Base-by-base conservation (phyloP, 2,888 invertebrate species). In the Netelia melanura region DNA sequence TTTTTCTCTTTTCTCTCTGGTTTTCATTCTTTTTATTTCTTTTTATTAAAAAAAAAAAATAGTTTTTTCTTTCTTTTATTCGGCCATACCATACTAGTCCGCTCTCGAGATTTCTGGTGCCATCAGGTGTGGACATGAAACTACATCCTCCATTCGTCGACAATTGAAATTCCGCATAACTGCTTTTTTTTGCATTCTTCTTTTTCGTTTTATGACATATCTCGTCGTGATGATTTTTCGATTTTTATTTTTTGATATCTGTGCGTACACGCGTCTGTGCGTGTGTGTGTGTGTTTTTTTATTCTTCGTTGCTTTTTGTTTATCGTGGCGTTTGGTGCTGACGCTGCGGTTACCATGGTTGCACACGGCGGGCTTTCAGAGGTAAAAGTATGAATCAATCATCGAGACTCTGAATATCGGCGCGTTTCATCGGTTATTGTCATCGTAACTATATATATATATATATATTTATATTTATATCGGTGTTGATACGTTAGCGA, bases 341-440 rank as follows among this genome's bases (percentile, higher is more conserved):
- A 14, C 62, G 62, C 17, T 11, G 17, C 52, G 10, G 48, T 48
- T 48, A 14, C 58, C 9, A 21, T 9, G 10, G 23, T 21, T 14
- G 21, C 9, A 21, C 58, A 21, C 54, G 52, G 25, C 52, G 70
- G 2, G 56, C 70, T 48, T 17, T 30, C 30, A 21, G 44, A 81
- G 43, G n/a, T 61, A 17, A 78, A 74, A 79, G 74, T 79, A 79
- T 14, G 21, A 79, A 83, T 83, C 83, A 72, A 79, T 79, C 68
- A 44, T 30, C 44, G n/a, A 38, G 25, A 23, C 71, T 38, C 38
- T 17, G 30, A 77, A 38, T 44, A 52, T 62, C 48, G 23, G 21
- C 23, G 23, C 48, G 61, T 64, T 81, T 65, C 61, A 72, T 71
- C 58, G n/a, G 21, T 65, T 61, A 44, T 56, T 56, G 25, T 68